Conservation (phyloP, 2,797 vertebrate species). For the Pogonophryne albipinna region DNA sequence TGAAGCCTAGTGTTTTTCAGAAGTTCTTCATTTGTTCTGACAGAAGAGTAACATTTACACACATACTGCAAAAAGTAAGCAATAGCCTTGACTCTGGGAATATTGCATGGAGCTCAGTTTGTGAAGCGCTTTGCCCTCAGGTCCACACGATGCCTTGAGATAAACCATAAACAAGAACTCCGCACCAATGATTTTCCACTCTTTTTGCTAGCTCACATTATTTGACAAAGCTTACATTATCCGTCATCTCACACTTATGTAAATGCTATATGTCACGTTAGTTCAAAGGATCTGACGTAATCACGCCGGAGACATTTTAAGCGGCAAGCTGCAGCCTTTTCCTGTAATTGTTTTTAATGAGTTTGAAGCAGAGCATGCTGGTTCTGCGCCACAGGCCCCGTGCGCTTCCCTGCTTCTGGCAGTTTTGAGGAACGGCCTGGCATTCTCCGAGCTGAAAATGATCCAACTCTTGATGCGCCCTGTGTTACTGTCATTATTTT, state of each 20-base stretch:
- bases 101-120: conserved; percentile 32
- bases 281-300: conserved; percentile 21
- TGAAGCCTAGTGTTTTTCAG: conserved; percentile 57
- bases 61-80: conserved; percentile 69
- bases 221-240: conserved; percentile 33
- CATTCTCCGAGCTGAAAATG: conserved; percentile 34
- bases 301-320: conserved; percentile 30
- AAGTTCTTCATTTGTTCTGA: conserved; percentile 57
- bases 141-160: conserved; percentile 52
- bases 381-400: conserved; percentile 31
- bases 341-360: conserved; percentile 53
- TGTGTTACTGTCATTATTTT: conserved; percentile 36
- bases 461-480: conserved; percentile 35
- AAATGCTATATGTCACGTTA: not conserved
- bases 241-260: conserved; percentile 10
- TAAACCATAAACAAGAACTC: conserved; percentile 33
- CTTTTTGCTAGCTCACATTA: conserved; percentile 23
- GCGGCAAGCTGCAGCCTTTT: conserved; percentile 13
- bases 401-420: conserved; percentile 36
- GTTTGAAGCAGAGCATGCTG: conserved; percentile 23
- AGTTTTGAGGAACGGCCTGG: conserved; percentile 26
- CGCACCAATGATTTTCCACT: conserved; percentile 19
- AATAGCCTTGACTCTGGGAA: conserved; percentile 50
- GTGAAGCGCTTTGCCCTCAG: conserved; percentile 54
- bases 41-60: conserved; percentile 49